Evolutionary conservation across 2,888 invertebrate species (phyloP), one percentile per base, ranked within the genome.

Genomic region (Trissoscelio sp.): DNA sequence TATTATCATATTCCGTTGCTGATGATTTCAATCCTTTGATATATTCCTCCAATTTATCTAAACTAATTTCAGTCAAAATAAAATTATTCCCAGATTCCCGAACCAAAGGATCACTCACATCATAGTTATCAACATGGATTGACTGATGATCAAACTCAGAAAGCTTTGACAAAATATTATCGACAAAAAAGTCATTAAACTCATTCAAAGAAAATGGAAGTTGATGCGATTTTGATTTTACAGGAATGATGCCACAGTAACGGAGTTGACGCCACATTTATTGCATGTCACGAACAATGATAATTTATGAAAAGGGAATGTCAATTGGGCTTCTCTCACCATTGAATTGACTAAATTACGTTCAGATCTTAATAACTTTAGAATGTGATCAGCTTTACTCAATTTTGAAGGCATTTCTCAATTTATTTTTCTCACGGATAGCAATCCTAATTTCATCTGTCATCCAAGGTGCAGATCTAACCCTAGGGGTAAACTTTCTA

Each of bases 151-250:
- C n/a, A n/a, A n/a, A n/a, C n/a, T n/a, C n/a, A n/a, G n/a, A 6
- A 3, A 28, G 28, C 28, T 28, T 28, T 28, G 28, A 3, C 28
- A 28, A 28, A n/a, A n/a, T n/a, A 28, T 28, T 20, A 28, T 51
- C 34, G 11, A 73, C 42, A 24, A 62, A 73, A 18, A 34, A 73
- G 22, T 42, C 34, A 39, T 73, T 62, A 11, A 62, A 20, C 6
- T 28, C 28, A 28, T 28, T 6, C 6, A 28, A 6, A 3, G 28
- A 28, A 28, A 28, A 28, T 28, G 28, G 28, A 28, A 6, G 28
- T 3, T 6, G 6, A 6, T 28, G 28, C 6, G 4, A 28, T 28
- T 28, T 0, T 9, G n/a, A 12, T 3, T 37, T 46, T 37, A 9
- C 34, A 14, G 18, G 11, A 2, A 67, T 48, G 14, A 77, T 53